These are phyloP conservation scores for Rhombomys opimus DNA, from an alignment of 2,113 vertebrate species.

Conservation along the genomic window DNA sequence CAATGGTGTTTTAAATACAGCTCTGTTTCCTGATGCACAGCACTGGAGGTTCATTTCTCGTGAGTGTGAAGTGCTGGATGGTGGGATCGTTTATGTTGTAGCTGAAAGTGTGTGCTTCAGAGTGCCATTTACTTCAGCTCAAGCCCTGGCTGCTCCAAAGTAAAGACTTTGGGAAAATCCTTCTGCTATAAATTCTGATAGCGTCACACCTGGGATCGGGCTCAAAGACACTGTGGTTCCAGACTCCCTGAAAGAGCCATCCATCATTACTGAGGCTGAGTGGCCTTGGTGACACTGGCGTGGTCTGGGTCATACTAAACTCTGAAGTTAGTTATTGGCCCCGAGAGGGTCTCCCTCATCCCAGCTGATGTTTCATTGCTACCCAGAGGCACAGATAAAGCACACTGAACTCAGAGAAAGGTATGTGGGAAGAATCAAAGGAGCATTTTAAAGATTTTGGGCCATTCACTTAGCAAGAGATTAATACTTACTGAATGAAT, in stretches of 20 bases:
- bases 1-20: not conserved
- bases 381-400: not conserved
- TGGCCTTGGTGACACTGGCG: not conserved
- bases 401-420: not conserved
- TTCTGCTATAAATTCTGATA: not conserved
- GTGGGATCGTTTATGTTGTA: not conserved
- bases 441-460: not conserved
- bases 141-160: not conserved
- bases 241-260: not conserved
- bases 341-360: no score
- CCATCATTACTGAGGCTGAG: not conserved
- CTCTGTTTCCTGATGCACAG: not conserved
- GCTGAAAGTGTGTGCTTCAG: not conserved
- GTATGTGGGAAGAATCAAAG: not conserved
- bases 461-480: not conserved
- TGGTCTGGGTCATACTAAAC: not conserved
- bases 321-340: not conserved
- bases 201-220: not conserved
- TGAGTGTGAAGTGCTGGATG: not conserved
- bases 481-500: not conserved
- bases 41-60: not conserved
- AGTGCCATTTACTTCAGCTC: not conserved
- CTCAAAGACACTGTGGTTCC: not conserved
- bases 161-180: not conserved
- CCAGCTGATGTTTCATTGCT: not conserved